Conservation (phyloP, 2,113 vertebrate species). For the Tragelaphus scriptus region DNA sequence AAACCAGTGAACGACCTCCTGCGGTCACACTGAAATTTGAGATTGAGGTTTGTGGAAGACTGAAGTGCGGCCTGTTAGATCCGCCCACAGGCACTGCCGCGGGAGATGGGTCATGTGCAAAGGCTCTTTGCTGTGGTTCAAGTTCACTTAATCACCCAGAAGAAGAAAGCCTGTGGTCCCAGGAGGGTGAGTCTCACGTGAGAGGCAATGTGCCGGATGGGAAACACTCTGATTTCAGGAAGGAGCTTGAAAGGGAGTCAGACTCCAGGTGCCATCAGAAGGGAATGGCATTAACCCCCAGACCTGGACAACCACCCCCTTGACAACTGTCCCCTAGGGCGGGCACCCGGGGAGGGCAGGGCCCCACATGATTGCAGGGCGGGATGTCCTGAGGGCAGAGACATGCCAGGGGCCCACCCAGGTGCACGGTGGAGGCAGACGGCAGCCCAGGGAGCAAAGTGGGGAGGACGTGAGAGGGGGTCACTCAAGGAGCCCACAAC, state of each 20-base stretch:
- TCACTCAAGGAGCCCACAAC: accelerated
- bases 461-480: background rate
- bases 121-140: background rate
- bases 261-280: background rate
- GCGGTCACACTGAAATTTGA: accelerated
- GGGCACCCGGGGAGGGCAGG: background rate
- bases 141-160: accelerated
- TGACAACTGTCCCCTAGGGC: background rate
- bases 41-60: accelerated
- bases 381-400: background rate
- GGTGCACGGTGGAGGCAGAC: accelerated
- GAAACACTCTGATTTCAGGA: background rate
- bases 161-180: background rate
- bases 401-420: background rate
- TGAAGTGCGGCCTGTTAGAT: accelerated
- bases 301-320: background rate
- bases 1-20: accelerated
- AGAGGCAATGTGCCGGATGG: accelerated
- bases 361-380: accelerated
- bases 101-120: accelerated
- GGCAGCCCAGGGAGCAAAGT: background rate
- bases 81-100: accelerated
- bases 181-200: accelerated
- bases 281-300: background rate
- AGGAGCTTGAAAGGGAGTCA: background rate